Evolutionary conservation across 2,113 vertebrate genomes (phyloP).

Genomic region (Tachycineta bicolor): DNA sequence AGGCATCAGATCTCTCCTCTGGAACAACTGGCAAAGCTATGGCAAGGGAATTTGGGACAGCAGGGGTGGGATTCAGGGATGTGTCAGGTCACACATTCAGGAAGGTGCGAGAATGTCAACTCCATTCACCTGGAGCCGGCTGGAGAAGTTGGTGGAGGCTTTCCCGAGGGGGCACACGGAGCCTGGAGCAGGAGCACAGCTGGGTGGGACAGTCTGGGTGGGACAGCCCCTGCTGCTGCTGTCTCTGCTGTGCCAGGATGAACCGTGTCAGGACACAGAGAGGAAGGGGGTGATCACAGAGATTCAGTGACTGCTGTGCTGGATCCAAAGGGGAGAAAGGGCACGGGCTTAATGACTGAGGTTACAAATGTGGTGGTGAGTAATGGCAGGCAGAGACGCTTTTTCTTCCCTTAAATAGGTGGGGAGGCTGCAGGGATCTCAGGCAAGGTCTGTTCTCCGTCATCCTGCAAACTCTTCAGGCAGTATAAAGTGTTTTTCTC

Average conservation of each 20-base stretch:
- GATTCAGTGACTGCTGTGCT: neutral
- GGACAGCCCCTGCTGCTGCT: neutral
- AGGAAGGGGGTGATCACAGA: neutral
- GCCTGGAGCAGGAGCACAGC: neutral
- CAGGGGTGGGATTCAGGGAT: neutral
- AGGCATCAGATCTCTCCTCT: neutral
- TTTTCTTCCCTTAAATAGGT: neutral
- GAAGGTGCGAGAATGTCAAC: neutral
- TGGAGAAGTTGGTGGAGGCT: neutral
- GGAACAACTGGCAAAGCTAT: neutral
- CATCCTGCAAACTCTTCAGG: neutral
- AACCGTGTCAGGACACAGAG: rapidly evolving
- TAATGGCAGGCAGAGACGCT: neutral
- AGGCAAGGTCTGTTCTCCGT: neutral
- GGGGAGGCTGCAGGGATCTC: neutral
- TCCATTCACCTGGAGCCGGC: rapidly evolving
- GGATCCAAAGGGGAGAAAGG: neutral
- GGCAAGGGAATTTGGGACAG: neutral
- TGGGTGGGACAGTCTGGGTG: neutral
- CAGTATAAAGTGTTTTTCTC: neutral
- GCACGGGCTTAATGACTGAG: rapidly evolving
- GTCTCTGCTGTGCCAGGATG: neutral
- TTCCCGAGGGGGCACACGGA: rapidly evolving
- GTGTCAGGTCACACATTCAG: neutral
- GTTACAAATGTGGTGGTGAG: neutral